Percentiles rank a stretch among this genome's conserved stretches.
Evolutionary conservation across 2,797 vertebrate species (phyloP).

Genomic region (Lepilemur septentrionalis): DNA sequence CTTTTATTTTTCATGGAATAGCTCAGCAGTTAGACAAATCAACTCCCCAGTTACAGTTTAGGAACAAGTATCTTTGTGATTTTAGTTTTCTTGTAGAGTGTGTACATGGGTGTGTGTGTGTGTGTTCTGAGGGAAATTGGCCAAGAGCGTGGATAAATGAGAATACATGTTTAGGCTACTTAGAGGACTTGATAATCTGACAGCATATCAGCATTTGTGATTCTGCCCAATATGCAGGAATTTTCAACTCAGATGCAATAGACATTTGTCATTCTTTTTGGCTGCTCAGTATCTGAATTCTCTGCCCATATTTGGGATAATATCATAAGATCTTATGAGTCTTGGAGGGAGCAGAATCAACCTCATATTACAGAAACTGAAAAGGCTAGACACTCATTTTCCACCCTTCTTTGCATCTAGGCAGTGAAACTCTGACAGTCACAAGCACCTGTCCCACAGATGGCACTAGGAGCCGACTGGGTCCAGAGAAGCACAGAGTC

Average conservation of each 20-base stretch:
- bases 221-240: neutral
- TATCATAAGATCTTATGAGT: neutral
- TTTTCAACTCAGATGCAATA: neutral
- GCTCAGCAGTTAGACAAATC: neutral
- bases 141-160: neutral
- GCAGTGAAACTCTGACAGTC: neutral
- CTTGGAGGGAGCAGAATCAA: neutral
- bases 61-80: neutral
- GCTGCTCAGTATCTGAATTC: neutral
- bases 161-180: neutral
- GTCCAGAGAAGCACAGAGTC: neutral
- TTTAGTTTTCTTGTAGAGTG: neutral
- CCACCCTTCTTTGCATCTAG: neutral
- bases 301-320: neutral
- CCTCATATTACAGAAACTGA: neutral
- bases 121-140: neutral
- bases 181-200: neutral
- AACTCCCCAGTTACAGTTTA: neutral
- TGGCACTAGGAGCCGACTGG: neutral
- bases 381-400: neutral
- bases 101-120: too few relatives aligned
- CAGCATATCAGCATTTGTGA: neutral
- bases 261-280: neutral
- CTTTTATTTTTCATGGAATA: neutral
- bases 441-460: neutral